Evolutionary conservation across 2,113 vertebrate genomes (phyloP).

Genomic region (Rhizomys pruinosus): DNA sequence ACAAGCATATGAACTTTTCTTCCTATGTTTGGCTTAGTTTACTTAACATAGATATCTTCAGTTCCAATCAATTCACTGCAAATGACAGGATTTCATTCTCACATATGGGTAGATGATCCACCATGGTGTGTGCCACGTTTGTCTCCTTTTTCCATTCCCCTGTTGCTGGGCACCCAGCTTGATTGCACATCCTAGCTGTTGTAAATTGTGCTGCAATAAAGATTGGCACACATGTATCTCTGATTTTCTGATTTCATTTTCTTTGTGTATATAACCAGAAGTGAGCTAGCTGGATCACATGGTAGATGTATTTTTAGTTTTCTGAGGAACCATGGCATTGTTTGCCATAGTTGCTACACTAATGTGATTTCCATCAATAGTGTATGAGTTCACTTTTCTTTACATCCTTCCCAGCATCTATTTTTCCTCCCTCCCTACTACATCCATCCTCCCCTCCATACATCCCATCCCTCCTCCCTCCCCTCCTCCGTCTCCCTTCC

Average conservation of each 20-base stretch:
- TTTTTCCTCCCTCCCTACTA: not conserved
- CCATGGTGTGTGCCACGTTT: not conserved
- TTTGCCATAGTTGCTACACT: not conserved
- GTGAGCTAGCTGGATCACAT: not conserved
- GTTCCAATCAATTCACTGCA: not conserved
- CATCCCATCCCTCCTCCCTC: not conserved
- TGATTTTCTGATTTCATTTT: not conserved
- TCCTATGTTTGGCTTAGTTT: not conserved
- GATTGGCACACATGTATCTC: not conserved
- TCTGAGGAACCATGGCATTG: not conserved
- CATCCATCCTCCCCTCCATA: rapidly evolving
- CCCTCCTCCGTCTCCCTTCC: too few relatives aligned
- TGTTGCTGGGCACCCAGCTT: not conserved
- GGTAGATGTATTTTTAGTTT: not conserved
- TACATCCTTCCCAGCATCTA: not conserved
- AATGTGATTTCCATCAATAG: not conserved
- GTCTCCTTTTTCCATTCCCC: not conserved
- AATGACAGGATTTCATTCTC: not conserved
- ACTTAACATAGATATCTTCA: not conserved
- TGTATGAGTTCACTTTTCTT: not conserved
- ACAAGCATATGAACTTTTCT: not conserved
- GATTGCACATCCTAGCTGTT: not conserved
- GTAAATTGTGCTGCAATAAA: not conserved
- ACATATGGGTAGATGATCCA: not conserved
- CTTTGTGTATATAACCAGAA: not conserved